Evolutionary conservation across 1,140 invertebrate species (phyloP).

Genomic region (Anastatus disparis): DNA sequence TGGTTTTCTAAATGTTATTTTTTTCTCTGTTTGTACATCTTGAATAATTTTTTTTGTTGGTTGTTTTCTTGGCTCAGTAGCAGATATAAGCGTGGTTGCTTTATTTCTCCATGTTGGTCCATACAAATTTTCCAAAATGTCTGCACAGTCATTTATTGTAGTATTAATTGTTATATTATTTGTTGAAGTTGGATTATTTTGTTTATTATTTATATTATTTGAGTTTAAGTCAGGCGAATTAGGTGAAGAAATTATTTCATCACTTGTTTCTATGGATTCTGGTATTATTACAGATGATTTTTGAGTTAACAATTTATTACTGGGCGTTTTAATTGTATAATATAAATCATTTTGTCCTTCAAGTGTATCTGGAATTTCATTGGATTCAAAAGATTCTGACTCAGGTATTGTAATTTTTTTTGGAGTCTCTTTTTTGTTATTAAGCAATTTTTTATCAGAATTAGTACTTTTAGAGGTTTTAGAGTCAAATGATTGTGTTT

Average conservation of each 20-base stretch:
- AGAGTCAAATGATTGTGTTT: background rate
- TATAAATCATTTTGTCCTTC: background rate
- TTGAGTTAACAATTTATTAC: background rate
- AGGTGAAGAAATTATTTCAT: background rate
- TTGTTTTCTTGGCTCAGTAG: conserved; percentile 56
- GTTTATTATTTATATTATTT: background rate
- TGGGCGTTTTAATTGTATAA: background rate
- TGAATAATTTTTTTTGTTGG: conserved; percentile 26
- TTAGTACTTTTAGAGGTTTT: conserved; percentile 5
- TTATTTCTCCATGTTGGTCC: conserved; percentile 65
- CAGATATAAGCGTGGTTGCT: conserved; percentile 50
- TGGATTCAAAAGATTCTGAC: conserved; percentile 28
- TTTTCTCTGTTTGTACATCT: conserved; percentile 19
- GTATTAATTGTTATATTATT: conserved; percentile 16
- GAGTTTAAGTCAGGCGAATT: background rate
- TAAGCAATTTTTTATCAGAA: background rate
- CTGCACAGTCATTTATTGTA: conserved; percentile 57
- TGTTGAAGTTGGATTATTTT: background rate
- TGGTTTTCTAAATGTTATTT: conserved; percentile 14
- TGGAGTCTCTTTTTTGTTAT: background rate
- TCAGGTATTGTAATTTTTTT: conserved; percentile 18
- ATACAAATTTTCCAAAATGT: conserved; percentile 68
- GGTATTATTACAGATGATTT: background rate
- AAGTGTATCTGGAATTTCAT: background rate
- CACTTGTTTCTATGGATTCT: conserved; percentile 10